Percentiles rank a stretch among this genome's conserved stretches.
phyloP scores from a whole-genome alignment of 1,140 invertebrate species.

The Apis mellifera region Amel_HAv3.1 CM009939.2:11029501-11030000 shows the following conservation, averaged over 20 bases:
- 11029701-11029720: background rate
- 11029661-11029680: conserved; percentile 19
- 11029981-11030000: conserved; percentile 4
- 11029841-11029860: too few relatives aligned
- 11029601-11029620: conserved; percentile 12
- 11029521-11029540: background rate
- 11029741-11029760: too few relatives aligned
- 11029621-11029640: conserved; percentile 26
- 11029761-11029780: too few relatives aligned
- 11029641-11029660: conserved; percentile 19
- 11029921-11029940: conserved; percentile 14
- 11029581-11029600: conserved; percentile 35
- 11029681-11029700: background rate
- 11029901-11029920: conserved; percentile 1
- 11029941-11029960: conserved; percentile 30
- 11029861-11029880: too few relatives aligned
- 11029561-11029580: conserved; percentile 25
- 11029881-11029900: conserved; percentile 16
- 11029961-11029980: conserved; percentile 15
- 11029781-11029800: too few relatives aligned
- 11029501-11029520: conserved; percentile 9
- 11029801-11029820: too few relatives aligned
- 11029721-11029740: background rate
- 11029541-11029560: background rate
- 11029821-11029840: too few relatives aligned